phyloP scores from a whole-genome alignment of 1,140 invertebrate genomes.

The Brachionus angularis region DNA sequence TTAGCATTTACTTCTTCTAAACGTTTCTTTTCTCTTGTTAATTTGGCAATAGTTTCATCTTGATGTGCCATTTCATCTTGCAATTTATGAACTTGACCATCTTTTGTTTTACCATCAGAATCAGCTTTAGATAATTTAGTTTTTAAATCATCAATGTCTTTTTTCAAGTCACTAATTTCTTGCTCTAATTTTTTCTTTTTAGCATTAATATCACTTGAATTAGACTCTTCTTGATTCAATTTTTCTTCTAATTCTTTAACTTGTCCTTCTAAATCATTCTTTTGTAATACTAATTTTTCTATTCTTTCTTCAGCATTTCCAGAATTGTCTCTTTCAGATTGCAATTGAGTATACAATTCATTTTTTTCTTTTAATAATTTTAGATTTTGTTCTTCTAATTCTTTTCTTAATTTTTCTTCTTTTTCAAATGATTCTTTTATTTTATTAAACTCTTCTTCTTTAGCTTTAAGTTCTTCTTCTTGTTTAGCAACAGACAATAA shows the following conservation, averaged over 20 bases:
- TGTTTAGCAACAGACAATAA: slow-evolving; percentile 93
- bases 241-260: slow-evolving; percentile 93
- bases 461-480: slow-evolving; percentile 96
- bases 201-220: slow-evolving; percentile 81
- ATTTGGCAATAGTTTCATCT: slow-evolving; percentile 97
- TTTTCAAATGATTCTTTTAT: slow-evolving; percentile 86
- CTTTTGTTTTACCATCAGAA: slow-evolving; percentile 92
- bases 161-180: slow-evolving; percentile 85
- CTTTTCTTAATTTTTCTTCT: slow-evolving; percentile 92
- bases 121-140: slow-evolving; percentile 77
- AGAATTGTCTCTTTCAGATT: slow-evolving; percentile 71
- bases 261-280: slow-evolving; percentile 90
- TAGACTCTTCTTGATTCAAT: slow-evolving; percentile 88
- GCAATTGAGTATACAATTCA: slow-evolving; percentile 75
- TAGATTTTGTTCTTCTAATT: slow-evolving; percentile 84
- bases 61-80: slow-evolving; percentile 89
- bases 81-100: slow-evolving; percentile 93
- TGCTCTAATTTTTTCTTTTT: slow-evolving; percentile 92
- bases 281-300: slow-evolving; percentile 86
- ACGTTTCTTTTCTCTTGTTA: slow-evolving; percentile 98
- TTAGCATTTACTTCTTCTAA: slow-evolving; percentile 90
- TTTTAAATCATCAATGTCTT: slow-evolving; percentile 92
- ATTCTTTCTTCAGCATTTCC: slow-evolving; percentile 85
- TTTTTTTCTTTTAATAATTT: slow-evolving; percentile 81
- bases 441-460: slow-evolving; percentile 89